Conservation (phyloP, 2,888 invertebrate genomes). For the Leistus spinibarbis region DNA sequence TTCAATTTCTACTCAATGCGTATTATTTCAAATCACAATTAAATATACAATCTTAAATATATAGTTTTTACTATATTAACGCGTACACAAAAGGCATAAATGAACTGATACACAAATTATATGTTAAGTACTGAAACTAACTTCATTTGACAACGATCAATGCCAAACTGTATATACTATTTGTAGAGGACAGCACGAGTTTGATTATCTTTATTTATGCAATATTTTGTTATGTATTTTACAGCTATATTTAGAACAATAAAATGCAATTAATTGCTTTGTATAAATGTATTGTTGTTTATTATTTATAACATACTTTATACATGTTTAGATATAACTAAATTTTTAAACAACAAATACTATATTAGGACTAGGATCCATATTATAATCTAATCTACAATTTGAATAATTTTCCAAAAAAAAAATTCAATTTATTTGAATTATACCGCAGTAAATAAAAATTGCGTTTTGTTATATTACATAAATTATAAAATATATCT, state of each 20-base stretch:
- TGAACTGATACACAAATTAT: neutral
- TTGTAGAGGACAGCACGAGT: slow-evolving; percentile 12
- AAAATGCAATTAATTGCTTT: neutral
- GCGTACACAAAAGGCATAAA: neutral
- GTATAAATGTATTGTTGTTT: neutral
- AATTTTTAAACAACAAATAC: too few species aligned
- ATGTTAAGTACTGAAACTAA: neutral
- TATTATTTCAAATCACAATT: neutral
- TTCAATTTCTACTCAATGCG: neutral
- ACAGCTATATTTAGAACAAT: slow-evolving; percentile 3
- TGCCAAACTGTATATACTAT: neutral
- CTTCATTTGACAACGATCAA: slow-evolving; percentile 2
- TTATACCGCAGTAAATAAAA: neutral
- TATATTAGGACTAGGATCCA: too few species aligned
- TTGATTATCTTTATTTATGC: slow-evolving; percentile 13
- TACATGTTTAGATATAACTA: too few species aligned
- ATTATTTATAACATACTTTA: neutral
- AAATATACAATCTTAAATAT: neutral
- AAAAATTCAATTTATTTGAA: neutral
- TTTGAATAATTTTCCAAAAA: neutral
- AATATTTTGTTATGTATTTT: neutral
- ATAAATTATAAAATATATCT: neutral
- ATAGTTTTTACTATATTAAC: neutral
- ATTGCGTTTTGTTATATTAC: neutral
- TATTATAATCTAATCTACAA: too few species aligned